Evolutionary conservation across 2,797 vertebrate species (phyloP), one percentile per base, ranked within the genome.

Genomic region (Liasis olivaceus): DNA sequence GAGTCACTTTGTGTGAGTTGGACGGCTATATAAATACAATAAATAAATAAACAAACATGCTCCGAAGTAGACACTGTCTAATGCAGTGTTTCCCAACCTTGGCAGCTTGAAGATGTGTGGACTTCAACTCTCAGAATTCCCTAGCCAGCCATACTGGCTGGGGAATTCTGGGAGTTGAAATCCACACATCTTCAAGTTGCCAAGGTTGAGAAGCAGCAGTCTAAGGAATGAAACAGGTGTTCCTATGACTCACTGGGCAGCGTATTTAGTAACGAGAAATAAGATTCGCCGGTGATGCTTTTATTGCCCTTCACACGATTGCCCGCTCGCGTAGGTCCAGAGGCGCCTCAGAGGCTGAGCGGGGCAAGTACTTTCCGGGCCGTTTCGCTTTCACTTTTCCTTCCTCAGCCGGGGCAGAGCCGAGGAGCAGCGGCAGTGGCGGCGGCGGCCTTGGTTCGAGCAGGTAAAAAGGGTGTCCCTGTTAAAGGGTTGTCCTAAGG

Each of bases 341-440:
- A 42, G 56, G 9, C 24, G 77, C 17, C 85, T 62, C 87, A 47
- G 22, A 28, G 58, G 36, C 31, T 62, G 13, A 14, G 54, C 0
- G 20, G 9, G 31, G 2, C 36, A 36, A 9, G 5, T 54, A 3
- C 2, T 11, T 4, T 2, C 17, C 14, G 7, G 28, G 7, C 6
- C 1, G 5, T 20, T n/a, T 42, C 84, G 22, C 94, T 94, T 94
- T 94, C 89, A 28, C 86, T 94, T 94, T 94, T 91, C 26, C 11
- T 92, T 59, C 64, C 20, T 1, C 0, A 47, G 56, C 4, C 4
- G 0, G 1, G 7, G 15, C 3, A 8, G 2, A 5, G 6, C 64
- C 0, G 47, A 8, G 64, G 24, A 20, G 14, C 7, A 2, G 2
- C 31, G 1, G 62, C 6, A 5, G 31, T 36, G 31, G 3, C 7